These are phyloP conservation scores for Paramormyrops kingsleyae DNA, from an alignment of 2,113 vertebrate genomes.

Conservation along the genomic window DNA sequence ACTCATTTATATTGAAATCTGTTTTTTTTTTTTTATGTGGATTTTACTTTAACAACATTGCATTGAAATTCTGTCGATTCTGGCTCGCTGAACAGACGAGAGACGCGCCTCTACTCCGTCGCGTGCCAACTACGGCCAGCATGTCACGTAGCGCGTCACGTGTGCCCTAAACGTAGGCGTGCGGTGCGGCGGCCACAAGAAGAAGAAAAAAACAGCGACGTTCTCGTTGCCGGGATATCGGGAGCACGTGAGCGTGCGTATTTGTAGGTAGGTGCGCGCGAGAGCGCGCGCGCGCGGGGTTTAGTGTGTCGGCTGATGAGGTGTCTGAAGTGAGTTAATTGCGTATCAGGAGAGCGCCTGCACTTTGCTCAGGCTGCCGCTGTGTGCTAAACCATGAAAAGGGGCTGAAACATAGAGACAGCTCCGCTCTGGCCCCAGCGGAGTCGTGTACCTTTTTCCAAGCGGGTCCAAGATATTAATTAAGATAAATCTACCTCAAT, in stretches of 20 bases:
- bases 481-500: conserved; percentile 95
- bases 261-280: conserved; percentile 22
- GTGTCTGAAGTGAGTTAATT: conserved; percentile 61
- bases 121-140: neutral
- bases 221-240: neutral
- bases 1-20: neutral
- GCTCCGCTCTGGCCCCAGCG: conserved; percentile 49
- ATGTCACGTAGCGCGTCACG: neutral
- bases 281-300: conserved; percentile 27
- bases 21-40: neutral
- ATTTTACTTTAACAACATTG: neutral
- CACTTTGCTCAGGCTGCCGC: conserved; percentile 28
- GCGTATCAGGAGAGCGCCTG: conserved; percentile 54
- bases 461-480: conserved; percentile 89
- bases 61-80: neutral
- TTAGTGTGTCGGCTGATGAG: conserved; percentile 52
- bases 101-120: neutral
- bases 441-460: conserved; percentile 74
- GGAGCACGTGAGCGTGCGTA: neutral
- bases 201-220: neutral
- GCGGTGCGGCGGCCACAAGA: neutral
- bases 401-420: conserved; percentile 10
- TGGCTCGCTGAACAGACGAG: neutral
- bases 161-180: neutral
- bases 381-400: conserved; percentile 19